Evolutionary conservation across 2,888 invertebrate genomes (phyloP), one percentile per base, ranked within the genome.

Genomic region (Spilarctia lutea): DNA sequence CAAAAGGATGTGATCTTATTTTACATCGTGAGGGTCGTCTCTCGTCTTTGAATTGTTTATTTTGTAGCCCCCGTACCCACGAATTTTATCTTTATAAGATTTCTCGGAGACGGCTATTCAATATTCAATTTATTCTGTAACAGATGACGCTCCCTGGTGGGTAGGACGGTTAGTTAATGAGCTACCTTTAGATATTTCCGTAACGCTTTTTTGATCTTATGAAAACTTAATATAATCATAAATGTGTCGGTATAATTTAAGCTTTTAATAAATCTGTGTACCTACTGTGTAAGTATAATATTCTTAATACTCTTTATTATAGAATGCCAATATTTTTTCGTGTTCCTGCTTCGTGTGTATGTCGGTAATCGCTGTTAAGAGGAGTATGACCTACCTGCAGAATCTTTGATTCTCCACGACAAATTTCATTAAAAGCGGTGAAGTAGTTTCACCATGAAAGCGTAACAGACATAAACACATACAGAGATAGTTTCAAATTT

Each of bases 1-100:
- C 75, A 78, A 85, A 81, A 79, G 79, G 27, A 81, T 39, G 35
- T 39, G 39, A 79, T 85, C 72, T 79, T 84, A 84, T 84, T 85
- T 82, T 78, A 82, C 79, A 72, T 81, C 30, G 75, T n/a, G 75
- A 78, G 70, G 78, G 81, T 81, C 81, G 77, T 75, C 75, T 70
- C 74, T 75, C 69, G 76, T 83, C 77, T 85, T 85, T 87, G 86
- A 86, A 85, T 86, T 84, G 83, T 86, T 87, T 86, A 85, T 87
- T 88, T 86, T 81, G 81, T 85, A 83, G 79, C 77, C 75, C 13
- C 73, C 72, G 81, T 84, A 83, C 82, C 83, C 82, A 85, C 82
- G 74, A 86, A 87, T 84, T 81, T 81, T 78, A 74, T 79, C 71
- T 77, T 76, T 71, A 81, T 76, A 77, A 77, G 69, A 78, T 78